These are phyloP conservation scores for Trichomalopsis sarcophagae DNA, from an alignment of 1,140 invertebrate species.

Conservation along the genomic window DNA sequence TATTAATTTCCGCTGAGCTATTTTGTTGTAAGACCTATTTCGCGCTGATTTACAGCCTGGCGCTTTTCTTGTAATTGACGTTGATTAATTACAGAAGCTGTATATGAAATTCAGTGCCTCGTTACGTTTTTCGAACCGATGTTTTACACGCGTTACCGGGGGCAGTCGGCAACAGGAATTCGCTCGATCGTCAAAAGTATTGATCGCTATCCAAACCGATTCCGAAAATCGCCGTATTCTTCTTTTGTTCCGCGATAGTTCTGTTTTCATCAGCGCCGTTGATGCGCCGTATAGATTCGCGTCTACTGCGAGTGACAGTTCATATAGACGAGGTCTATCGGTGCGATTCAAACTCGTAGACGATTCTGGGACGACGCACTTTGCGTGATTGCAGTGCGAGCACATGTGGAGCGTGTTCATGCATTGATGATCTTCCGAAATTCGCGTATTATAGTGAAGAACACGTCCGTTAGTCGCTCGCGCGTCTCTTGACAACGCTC, in stretches of 20 bases:
- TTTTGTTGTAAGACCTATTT: not conserved
- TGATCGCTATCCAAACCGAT: too few species aligned
- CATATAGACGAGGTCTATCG: not conserved
- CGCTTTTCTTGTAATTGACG: not conserved
- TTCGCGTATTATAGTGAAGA: not conserved
- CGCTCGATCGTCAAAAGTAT: too few species aligned
- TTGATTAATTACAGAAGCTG: not conserved
- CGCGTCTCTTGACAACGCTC: too few species aligned
- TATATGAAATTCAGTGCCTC: not conserved
- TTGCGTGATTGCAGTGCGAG: not conserved
- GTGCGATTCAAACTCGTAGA: not conserved
- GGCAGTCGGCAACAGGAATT: too few species aligned
- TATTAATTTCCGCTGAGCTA: conserved; percentile 2
- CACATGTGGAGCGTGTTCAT: not conserved
- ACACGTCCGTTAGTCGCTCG: too few species aligned
- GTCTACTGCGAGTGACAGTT: not conserved
- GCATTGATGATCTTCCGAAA: conserved; percentile 1
- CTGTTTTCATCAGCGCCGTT: not conserved
- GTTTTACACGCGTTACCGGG: too few species aligned
- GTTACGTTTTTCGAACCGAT: not conserved
- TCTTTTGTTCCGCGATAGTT: not conserved
- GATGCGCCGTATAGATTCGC: not conserved
- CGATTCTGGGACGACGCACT: not conserved
- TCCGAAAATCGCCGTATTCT: too few species aligned
- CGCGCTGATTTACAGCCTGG: not conserved